Evolutionary conservation across 2,888 invertebrate genomes (phyloP).

Genomic region (Cheilosia soror): DNA sequence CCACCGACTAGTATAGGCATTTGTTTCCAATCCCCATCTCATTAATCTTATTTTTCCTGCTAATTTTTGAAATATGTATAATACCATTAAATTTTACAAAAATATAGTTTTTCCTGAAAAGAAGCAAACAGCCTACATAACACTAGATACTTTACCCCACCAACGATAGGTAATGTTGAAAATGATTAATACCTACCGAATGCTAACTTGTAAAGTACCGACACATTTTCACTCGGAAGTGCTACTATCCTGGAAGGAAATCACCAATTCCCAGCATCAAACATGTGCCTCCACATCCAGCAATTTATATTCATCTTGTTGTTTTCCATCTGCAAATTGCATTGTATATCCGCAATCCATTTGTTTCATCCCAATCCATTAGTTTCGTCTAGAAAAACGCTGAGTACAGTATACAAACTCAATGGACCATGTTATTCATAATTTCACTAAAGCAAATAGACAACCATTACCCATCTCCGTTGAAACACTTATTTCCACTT

Average conservation of each 20-base stretch:
- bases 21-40: too few species aligned
- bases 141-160: too few species aligned
- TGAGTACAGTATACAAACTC: conserved; percentile 49
- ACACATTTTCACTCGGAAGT: too few species aligned
- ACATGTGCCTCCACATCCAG: not conserved
- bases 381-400: not conserved
- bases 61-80: too few species aligned
- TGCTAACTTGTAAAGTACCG: too few species aligned
- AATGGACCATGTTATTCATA: conserved; percentile 72
- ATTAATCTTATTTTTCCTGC: too few species aligned
- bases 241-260: not conserved
- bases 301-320: conserved; percentile 34
- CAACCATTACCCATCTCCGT: conserved; percentile 35
- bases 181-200: too few species aligned
- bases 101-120: too few species aligned
- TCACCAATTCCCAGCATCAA: not conserved
- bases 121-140: too few species aligned
- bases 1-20: too few species aligned
- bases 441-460: conserved; percentile 63
- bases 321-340: conserved; percentile 51
- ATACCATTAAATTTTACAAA: too few species aligned
- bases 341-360: conserved; percentile 43
- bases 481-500: conserved; percentile 59
- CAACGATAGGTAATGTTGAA: too few species aligned
- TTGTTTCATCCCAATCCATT: conserved; percentile 33